Evolutionary conservation across 2,113 vertebrate genomes (phyloP).

Genomic region (Parus major): DNA sequence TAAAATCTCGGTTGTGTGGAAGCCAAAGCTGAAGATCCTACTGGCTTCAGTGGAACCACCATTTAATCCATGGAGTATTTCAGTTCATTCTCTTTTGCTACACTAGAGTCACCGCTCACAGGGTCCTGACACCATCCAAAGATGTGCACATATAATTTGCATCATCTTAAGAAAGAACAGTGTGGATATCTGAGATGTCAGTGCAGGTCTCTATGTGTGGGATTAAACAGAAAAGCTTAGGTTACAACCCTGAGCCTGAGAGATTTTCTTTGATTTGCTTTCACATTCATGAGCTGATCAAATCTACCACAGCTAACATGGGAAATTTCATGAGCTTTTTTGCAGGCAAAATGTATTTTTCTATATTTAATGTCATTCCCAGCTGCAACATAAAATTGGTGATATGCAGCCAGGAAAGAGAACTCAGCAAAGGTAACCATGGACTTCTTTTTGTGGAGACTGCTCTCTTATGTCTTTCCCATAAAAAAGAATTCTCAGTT

Average conservation of each 20-base stretch:
- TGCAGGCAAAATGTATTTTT: not conserved
- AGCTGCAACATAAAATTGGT: not conserved
- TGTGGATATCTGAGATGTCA: not conserved
- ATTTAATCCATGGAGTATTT: not conserved
- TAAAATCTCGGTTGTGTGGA: not conserved
- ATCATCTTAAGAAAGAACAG: not conserved
- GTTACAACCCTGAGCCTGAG: conserved; percentile 7
- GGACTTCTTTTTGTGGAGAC: not conserved
- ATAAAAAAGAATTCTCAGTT: not conserved
- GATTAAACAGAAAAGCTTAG: not conserved
- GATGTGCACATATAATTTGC: not conserved
- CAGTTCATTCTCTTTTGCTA: not conserved
- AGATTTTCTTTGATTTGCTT: conserved; percentile 30
- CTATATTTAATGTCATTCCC: not conserved
- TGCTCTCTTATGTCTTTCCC: not conserved
- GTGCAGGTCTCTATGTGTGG: not conserved
- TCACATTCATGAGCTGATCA: conserved; percentile 7
- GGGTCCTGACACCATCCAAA: not conserved
- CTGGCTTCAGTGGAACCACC: not conserved
- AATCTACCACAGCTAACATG: not conserved
- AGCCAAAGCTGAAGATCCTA: not conserved
- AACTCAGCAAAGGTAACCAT: not conserved
- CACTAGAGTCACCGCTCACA: not conserved
- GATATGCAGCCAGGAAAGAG: not conserved
- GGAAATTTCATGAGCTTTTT: not conserved